phyloP scores from a whole-genome alignment of 92 coral and sea anemone genomes.

The Epizoanthus stellaris region DNA sequence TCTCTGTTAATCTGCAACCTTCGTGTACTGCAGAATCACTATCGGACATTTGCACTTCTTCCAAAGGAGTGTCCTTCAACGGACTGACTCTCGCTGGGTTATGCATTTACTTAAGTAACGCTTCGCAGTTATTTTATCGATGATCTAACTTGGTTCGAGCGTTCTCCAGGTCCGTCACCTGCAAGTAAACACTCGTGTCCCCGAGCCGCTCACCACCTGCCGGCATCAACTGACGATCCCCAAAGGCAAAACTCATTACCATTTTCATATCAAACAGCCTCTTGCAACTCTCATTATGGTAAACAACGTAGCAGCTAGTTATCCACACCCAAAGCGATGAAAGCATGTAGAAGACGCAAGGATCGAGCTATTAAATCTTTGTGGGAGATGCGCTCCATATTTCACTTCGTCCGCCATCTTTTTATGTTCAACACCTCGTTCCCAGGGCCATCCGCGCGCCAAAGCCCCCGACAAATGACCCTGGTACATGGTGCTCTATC shows the following conservation, averaged over 20 bases:
- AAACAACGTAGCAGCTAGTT: background rate
- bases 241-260: background rate
- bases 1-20: constrained; percentile 36
- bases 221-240: background rate
- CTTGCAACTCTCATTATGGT: background rate
- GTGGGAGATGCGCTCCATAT: too few species aligned
- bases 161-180: constrained; percentile 33
- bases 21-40: background rate
- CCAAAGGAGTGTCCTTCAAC: constrained; percentile 40
- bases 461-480: too few species aligned
- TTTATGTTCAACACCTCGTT: constrained; percentile 4
- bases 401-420: constrained; percentile 31
- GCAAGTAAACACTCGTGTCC: constrained; percentile 33
- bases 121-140: constrained; percentile 23
- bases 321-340: background rate
- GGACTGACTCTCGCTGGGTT: constrained; percentile 34
- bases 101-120: constrained; percentile 33
- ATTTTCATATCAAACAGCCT: background rate
- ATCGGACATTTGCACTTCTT: constrained; percentile 28
- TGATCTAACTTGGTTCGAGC: constrained; percentile 42
- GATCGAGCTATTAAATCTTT: background rate
- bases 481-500: too few species aligned
- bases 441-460: too few species aligned
- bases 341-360: background rate
- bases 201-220: background rate